Evolutionary conservation across 2,888 invertebrate species (phyloP), one percentile per base, ranked within the genome.

Genomic region (Plebejus melissa): DNA sequence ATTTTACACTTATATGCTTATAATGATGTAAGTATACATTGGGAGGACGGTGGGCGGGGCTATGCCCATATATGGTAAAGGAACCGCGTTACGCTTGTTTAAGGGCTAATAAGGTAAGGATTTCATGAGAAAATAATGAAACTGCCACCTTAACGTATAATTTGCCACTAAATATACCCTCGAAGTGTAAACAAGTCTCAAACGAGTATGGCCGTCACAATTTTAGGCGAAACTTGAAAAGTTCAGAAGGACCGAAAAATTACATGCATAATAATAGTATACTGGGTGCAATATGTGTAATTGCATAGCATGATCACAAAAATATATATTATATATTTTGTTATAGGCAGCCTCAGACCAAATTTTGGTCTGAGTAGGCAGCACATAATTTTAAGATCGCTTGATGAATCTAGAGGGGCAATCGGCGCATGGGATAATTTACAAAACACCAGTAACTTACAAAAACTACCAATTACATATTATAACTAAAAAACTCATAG

Each of bases 1-100:
- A 71, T 71, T 71, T 71, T 71, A 71, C 50, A 28, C 46, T 22
- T 71, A 50, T 70, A 71, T 50, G 22, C 41, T 71, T 71, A 71
- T 71, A 71, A 71, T 71, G 71, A 71, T 28, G 46, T 71, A 71
- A 71, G 41, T 70, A 65, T 36, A 65, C 41, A 70, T 70, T 22
- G 70, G 38, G 5, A 50, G 28, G 9, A 11, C 16, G 9, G 71
- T 4, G 50, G 71, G 71, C 41, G 50, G 7, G 50, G 13, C 46
- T 36, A 28, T 41, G 41, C 13, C 28, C 50, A 28, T 41, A 46
- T 71, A 71, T 71, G 71, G 71, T 46, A 32, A 32, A 32, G 13
- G 65, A 65, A 32, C 13, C 65, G 65, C 65, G 65, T 65, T 36
- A 65, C 65, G 32, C 65, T 65, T 65, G 65, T 65, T 65, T 65